Conservation (phyloP, 2,113 vertebrate species). For the Nothocercus nigrocapillus region DNA sequence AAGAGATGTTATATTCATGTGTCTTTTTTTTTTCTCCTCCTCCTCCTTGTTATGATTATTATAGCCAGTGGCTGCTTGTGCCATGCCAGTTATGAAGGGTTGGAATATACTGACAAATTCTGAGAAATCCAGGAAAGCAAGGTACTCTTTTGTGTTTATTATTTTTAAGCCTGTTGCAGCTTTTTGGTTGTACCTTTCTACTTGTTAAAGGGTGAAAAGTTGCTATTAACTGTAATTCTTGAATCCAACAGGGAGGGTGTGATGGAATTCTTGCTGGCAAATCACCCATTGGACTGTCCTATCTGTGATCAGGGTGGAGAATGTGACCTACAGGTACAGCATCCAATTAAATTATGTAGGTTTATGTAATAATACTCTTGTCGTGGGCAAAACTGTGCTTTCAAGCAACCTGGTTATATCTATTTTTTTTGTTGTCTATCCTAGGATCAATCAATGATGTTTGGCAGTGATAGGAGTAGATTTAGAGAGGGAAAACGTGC, state of each 20-base stretch:
- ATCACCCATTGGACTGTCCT: constrained; percentile 95
- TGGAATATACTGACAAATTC: constrained; percentile 97
- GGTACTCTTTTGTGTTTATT: constrained; percentile 74
- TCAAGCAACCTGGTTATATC: neutral
- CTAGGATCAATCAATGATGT: constrained; percentile 99
- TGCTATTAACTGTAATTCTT: constrained; percentile 1
- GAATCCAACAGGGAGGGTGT: constrained; percentile 89
- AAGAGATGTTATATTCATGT: neutral
- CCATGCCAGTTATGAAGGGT: constrained; percentile 98
- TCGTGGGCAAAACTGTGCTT: neutral
- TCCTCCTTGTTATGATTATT: constrained; percentile 35
- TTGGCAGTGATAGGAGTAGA: constrained; percentile 95
- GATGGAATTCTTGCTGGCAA: constrained; percentile 95
- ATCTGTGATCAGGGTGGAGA: constrained; percentile 98
- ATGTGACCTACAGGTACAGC: constrained; percentile 93
- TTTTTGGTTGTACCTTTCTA: neutral
- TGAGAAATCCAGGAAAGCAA: constrained; percentile 93
- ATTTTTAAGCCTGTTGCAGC: neutral
- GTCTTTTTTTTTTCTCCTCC: neutral
- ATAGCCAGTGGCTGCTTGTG: constrained; percentile 95
- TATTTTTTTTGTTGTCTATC: constrained; percentile 11
- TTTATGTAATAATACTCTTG: neutral
- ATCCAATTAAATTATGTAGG: neutral
- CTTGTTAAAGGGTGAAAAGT: neutral
- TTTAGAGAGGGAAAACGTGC: constrained; percentile 94